Percentiles rank a stretch among this genome's conserved stretches.
Conservation (phyloP, 2,888 invertebrate genomes). For the Isoperla grammatica region DNA sequence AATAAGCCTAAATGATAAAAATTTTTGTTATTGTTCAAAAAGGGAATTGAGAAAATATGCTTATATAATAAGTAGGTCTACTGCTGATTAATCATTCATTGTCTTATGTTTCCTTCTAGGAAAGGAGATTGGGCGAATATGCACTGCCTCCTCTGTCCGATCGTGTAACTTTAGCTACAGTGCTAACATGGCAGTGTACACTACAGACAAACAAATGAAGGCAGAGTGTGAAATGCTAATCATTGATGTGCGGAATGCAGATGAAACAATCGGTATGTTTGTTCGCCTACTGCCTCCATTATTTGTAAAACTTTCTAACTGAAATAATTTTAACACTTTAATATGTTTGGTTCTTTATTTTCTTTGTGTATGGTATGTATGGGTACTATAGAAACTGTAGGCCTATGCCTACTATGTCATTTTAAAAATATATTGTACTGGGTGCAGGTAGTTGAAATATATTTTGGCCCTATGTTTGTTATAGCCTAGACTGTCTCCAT, state of each 20-base stretch:
- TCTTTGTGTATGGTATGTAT: constrained; percentile 5
- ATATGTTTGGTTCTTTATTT: background rate
- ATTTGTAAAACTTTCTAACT: background rate
- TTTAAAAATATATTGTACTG: too few relatives aligned
- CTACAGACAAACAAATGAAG: constrained; percentile 90
- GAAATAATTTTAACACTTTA: constrained; percentile 1
- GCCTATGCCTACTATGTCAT: too few relatives aligned
- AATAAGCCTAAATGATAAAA: constrained; percentile 47
- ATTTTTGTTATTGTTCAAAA: too few relatives aligned
- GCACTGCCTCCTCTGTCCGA: constrained; percentile 83
- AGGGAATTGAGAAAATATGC: too few relatives aligned
- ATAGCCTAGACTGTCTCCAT: too few relatives aligned
- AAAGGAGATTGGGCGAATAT: constrained; percentile 67
- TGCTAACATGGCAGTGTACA: constrained; percentile 85
- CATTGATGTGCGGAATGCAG: constrained; percentile 73
- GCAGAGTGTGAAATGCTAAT: constrained; percentile 87
- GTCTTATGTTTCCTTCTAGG: too few relatives aligned
- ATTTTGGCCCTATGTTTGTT: too few relatives aligned
- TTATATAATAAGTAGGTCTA: too few relatives aligned
- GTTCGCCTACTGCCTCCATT: constrained; percentile 15
- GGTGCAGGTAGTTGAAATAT: too few relatives aligned
- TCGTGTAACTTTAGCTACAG: constrained; percentile 90
- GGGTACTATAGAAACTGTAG: too few relatives aligned
- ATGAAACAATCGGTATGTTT: constrained; percentile 54
- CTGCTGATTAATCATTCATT: too few relatives aligned